Evolutionary conservation across 2,888 invertebrate species (phyloP), one percentile per base, ranked within the genome.

Genomic region (Nezara viridula): DNA sequence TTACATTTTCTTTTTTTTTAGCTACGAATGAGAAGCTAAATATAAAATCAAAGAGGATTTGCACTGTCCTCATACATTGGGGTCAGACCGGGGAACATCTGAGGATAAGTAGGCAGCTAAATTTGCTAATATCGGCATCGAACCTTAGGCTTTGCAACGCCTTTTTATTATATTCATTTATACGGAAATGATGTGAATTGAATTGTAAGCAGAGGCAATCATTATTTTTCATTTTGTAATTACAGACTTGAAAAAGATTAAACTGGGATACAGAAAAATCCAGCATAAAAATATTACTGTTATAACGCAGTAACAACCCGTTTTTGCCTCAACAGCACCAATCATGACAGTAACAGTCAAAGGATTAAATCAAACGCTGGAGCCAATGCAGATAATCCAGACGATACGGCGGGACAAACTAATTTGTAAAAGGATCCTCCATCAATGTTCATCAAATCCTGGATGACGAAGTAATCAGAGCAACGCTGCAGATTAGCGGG

Each of bases 391-490:
- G 21, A 73, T 73, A 37, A 73, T 73, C 66, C 66, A 37, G 37
- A 73, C 19, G 66, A 73, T 73, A 73, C 32, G 37, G 66, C 66
- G 37, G 37, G 32, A 73, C 37, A 73, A 73, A 60, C 60, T 73
- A 73, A 73, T 73, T 73, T 73, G 66, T 73, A 73, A 73, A 73
- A 73, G 66, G 66, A 73, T 32, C 66, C 19, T 19, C 32, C 32
- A 37, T 73, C 66, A 37, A 37, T 73, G 37, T 37, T 73, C 37
- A 73, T 37, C 66, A 37, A 37, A 73, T 27, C 37, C 66, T 19
- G 66, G 66, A 73, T 73, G 66, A 73, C 32, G 37, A 73, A 73
- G 66, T 73, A 73, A 73, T 73, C 37, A 37, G 66, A 19, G 66
- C 37, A 7, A 37, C 6, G 66, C 66, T 73, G 14, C 27, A 37